Evolutionary conservation across 64 coral and sea anemone genomes (phyloP).

Genomic region (Orbicella faveolata): DNA sequence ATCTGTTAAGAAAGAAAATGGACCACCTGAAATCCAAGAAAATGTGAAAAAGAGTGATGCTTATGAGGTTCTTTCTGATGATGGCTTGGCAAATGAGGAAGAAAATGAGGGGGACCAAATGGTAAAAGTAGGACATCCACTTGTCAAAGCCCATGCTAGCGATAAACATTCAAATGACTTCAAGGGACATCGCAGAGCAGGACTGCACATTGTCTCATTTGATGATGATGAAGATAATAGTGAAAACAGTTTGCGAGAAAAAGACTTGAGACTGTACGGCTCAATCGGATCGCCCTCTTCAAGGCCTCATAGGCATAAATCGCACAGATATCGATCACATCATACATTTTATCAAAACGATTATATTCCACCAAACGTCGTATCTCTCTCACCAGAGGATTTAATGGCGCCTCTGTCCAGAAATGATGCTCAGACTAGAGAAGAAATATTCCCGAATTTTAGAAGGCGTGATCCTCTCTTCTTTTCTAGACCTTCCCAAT

Average conservation of each 20-base stretch:
- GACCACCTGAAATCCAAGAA: constrained; percentile 56
- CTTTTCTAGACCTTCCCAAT: not conserved
- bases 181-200: not conserved
- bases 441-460: constrained; percentile 29
- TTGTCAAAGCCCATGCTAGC: not conserved
- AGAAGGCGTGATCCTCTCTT: constrained; percentile 8
- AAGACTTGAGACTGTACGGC: constrained; percentile 24
- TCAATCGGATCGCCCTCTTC: constrained; percentile 21
- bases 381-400: constrained; percentile 48
- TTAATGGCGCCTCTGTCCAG: not conserved
- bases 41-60: constrained; percentile 44
- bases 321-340: not conserved
- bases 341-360: constrained; percentile 25
- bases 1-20: constrained; percentile 67
- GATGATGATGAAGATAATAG: constrained; percentile 20
- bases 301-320: not conserved
- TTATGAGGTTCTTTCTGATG: constrained; percentile 20
- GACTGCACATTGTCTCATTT: constrained; percentile 27
- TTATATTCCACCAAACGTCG: constrained; percentile 27
- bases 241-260: not conserved
- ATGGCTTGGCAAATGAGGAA: not conserved
- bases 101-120: not conserved
- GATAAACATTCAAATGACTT: not conserved
- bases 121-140: constrained; percentile 12
- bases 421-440: not conserved